phyloP scores from a whole-genome alignment of 1,140 invertebrate species.

The Atta cephalotes region DNA sequence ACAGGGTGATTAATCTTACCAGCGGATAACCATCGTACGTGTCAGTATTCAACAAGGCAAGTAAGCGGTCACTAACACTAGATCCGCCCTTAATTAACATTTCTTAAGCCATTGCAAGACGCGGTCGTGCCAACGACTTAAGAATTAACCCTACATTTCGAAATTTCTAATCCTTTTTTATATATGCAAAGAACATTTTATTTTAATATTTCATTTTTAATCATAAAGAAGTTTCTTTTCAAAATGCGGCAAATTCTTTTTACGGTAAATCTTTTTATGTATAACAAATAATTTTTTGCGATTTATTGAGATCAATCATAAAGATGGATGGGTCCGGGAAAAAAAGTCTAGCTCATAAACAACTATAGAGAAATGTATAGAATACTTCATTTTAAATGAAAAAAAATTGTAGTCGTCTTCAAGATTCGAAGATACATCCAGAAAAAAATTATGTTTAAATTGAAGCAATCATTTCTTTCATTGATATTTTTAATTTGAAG shows the following conservation, averaged over 20 bases:
- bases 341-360: not conserved
- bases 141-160: slow-evolving; percentile 1
- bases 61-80: slow-evolving; percentile 63
- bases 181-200: not conserved
- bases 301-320: slow-evolving; percentile 10
- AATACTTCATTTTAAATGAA: not conserved
- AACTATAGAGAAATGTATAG: not conserved
- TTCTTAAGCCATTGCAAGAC: slow-evolving; percentile 41
- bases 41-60: slow-evolving; percentile 63
- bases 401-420: not conserved
- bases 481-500: no score
- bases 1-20: slow-evolving; percentile 55
- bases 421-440: no score
- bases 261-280: not conserved
- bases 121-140: slow-evolving; percentile 19
- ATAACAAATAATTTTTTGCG: not conserved
- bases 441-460: no score
- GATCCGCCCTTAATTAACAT: slow-evolving; percentile 63
- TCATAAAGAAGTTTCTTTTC: not conserved
- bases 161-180: not conserved
- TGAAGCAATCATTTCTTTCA: no score
- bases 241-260: not conserved
- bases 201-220: not conserved
- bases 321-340: not conserved
- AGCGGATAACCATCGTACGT: slow-evolving; percentile 58